Conservation (phyloP, 1,140 invertebrate species). For the Calephelis virginiensis region DNA sequence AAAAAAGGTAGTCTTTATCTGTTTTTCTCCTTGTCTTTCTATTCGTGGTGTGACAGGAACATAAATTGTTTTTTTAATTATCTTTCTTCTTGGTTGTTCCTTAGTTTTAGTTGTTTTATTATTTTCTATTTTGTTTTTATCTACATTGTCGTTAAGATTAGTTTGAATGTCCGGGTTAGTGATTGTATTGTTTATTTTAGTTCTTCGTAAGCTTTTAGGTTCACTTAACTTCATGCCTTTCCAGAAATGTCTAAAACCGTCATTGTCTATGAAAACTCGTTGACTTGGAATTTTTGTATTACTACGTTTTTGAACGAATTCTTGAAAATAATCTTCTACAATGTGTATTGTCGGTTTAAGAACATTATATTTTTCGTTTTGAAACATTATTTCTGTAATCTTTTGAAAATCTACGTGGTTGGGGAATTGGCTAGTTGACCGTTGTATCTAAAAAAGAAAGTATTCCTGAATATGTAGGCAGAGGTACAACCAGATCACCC, state of each 20-base stretch:
- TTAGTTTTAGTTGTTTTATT: slow-evolving; percentile 12
- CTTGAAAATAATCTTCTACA: slow-evolving; percentile 48
- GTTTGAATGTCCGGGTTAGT: neutral
- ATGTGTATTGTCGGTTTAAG: slow-evolving; percentile 46
- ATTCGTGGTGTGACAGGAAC: slow-evolving; percentile 18
- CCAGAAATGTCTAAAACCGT: slow-evolving; percentile 55
- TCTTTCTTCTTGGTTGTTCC: slow-evolving; percentile 38
- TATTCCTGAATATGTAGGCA: too few species aligned
- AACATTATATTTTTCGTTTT: slow-evolving; percentile 51
- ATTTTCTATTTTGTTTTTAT: slow-evolving; percentile 5
- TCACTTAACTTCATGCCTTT: slow-evolving; percentile 29
- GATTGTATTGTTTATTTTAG: slow-evolving; percentile 12
- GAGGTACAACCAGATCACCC: too few species aligned
- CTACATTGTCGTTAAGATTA: neutral
- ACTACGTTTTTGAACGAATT: slow-evolving; percentile 40
- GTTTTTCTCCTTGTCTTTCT: slow-evolving; percentile 28
- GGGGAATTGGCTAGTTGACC: slow-evolving; percentile 33
- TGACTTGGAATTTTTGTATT: slow-evolving; percentile 31
- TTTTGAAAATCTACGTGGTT: slow-evolving; percentile 54
- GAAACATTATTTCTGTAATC: slow-evolving; percentile 41
- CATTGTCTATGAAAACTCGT: slow-evolving; percentile 45
- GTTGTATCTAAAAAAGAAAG: slow-evolving; percentile 33
- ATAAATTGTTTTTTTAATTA: slow-evolving; percentile 23
- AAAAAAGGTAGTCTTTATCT: slow-evolving; percentile 53
- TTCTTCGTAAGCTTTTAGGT: slow-evolving; percentile 38